These are phyloP conservation scores for Lontra canadensis DNA, from an alignment of 2,113 vertebrate species.

Conservation along the genomic window DNA sequence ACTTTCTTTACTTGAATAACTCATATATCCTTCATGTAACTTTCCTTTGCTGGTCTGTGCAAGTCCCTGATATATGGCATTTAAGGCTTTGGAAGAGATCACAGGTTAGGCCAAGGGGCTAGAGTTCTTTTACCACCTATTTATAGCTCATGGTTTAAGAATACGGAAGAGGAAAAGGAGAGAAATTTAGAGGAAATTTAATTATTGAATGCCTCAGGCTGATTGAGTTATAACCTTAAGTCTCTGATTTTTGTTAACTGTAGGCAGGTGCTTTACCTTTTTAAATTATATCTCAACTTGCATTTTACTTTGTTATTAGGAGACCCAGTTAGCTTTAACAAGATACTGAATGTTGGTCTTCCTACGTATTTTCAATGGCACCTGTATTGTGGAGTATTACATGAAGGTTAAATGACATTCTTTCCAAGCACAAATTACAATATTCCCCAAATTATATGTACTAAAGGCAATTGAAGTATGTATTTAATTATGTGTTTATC, in stretches of 20 bases:
- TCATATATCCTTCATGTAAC: not conserved
- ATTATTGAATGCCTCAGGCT: not conserved
- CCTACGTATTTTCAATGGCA: slow-evolving; percentile 21
- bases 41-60: not conserved
- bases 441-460: not conserved
- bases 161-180: not conserved
- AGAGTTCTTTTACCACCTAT: not conserved
- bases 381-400: not conserved
- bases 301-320: slow-evolving; percentile 28
- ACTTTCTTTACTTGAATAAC: not conserved
- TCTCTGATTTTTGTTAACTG: not conserved
- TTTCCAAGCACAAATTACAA: slow-evolving; percentile 30
- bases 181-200: slow-evolving; percentile 46
- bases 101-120: not conserved
- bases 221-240: slow-evolving; percentile 26
- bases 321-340: not conserved
- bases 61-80: not conserved
- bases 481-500: slow-evolving; percentile 16
- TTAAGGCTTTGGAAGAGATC: not conserved
- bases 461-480: not conserved
- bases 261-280: not conserved
- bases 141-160: not conserved
- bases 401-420: not conserved
- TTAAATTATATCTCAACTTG: not conserved
- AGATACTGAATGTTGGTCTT: not conserved